phyloP scores from a whole-genome alignment of 2,888 invertebrate species.

The Plebejus melissa region DNA sequence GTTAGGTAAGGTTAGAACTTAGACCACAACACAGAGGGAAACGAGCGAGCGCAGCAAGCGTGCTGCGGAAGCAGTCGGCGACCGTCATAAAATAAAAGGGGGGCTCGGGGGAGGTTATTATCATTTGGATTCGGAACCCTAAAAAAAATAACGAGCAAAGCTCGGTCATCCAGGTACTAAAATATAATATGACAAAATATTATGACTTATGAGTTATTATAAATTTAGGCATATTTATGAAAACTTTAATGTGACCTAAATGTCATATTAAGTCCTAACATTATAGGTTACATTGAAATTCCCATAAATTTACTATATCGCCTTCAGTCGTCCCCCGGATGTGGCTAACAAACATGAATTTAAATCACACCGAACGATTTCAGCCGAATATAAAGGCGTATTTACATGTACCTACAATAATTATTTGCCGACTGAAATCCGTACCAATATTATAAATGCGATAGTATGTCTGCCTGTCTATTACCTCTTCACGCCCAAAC shows the following conservation, averaged over 20 bases:
- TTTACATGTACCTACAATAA: slow-evolving; percentile 31
- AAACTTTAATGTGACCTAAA: not conserved
- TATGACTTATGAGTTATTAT: not conserved
- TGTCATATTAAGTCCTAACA: not conserved
- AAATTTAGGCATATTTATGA: not conserved
- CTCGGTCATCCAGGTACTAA: no score
- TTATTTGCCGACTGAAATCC: not conserved
- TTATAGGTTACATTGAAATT: slow-evolving; percentile 48
- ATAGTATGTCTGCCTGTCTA: no score
- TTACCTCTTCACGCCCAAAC: no score
- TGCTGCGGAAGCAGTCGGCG: no score
- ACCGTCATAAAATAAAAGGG: no score
- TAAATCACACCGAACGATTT: slow-evolving; percentile 59
- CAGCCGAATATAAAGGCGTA: slow-evolving; percentile 40
- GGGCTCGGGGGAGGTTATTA: no score
- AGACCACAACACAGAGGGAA: no score
- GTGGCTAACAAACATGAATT: slow-evolving; percentile 55
- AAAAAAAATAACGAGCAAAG: no score
- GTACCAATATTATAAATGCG: not conserved
- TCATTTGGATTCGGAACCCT: no score
- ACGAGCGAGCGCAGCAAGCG: no score
- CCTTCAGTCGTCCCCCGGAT: slow-evolving; percentile 51
- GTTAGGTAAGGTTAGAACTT: no score
- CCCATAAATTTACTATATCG: slow-evolving; percentile 44
- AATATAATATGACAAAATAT: no score